phyloP scores from a whole-genome alignment of 2,113 vertebrate genomes.

The Casuarius casuarius region DNA sequence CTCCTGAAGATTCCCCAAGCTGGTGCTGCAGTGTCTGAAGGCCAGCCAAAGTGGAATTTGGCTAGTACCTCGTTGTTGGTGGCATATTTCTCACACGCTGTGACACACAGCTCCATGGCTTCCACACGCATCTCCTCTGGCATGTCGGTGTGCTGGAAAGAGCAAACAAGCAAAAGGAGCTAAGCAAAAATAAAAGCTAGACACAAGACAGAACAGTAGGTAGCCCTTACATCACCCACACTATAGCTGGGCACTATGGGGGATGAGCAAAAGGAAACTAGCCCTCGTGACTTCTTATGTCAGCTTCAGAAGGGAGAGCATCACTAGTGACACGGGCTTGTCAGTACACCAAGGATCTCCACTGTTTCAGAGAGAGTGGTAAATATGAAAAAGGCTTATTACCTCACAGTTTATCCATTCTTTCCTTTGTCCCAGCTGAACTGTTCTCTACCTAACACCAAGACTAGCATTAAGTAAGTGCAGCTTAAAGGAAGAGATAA shows the following conservation, averaged over 20 bases:
- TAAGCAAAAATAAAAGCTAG: slow-evolving; percentile 8
- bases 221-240: not conserved
- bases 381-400: not conserved
- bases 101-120: slow-evolving; percentile 96
- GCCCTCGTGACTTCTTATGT: not conserved
- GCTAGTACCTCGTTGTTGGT: slow-evolving; percentile 85
- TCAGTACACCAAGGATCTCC: not conserved
- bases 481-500: not conserved
- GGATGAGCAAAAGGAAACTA: not conserved
- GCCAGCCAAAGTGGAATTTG: not conserved
- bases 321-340: not conserved
- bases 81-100: slow-evolving; percentile 84
- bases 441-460: not conserved
- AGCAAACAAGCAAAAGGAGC: slow-evolving; percentile 1
- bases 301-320: not conserved
- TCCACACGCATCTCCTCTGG: slow-evolving; percentile 96
- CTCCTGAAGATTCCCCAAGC: not conserved
- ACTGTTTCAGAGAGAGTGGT: not conserved
- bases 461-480: not conserved
- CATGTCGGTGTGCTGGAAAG: slow-evolving; percentile 92
- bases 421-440: not conserved
- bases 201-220: not conserved
- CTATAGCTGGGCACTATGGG: rapidly evolving
- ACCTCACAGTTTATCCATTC: not conserved
- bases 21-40: not conserved